These are phyloP conservation scores for Alaudala cheleensis DNA, from an alignment of 2,113 vertebrate species.

Conservation along the genomic window DNA sequence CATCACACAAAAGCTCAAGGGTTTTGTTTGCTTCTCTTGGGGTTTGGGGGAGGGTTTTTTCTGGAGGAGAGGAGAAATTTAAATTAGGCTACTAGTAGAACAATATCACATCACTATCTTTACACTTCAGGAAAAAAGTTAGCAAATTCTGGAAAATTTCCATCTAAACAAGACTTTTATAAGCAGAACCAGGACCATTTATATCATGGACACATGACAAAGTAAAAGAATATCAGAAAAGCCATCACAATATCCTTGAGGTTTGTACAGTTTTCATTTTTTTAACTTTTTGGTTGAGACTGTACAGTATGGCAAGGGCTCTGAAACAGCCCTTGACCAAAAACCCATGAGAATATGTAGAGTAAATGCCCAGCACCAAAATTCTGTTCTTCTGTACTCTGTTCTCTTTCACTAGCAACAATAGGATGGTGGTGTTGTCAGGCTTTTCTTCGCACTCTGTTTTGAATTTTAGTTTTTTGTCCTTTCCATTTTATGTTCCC, in stretches of 20 bases:
- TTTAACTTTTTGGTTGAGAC: background rate
- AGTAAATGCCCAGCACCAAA: background rate
- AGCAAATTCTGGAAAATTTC: background rate
- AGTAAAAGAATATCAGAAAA: background rate
- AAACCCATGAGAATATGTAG: fast-evolving
- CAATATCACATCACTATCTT: background rate
- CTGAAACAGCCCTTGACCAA: background rate
- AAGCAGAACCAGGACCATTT: background rate
- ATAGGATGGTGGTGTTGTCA: background rate
- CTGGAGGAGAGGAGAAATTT: background rate
- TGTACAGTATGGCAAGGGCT: background rate
- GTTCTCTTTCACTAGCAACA: background rate
- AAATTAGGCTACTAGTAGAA: background rate
- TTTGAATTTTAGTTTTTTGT: background rate
- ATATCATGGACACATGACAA: background rate
- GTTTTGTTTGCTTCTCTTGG: background rate
- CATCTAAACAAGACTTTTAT: background rate
- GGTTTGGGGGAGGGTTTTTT: fast-evolving
- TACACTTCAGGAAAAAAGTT: background rate
- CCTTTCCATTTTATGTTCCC: background rate
- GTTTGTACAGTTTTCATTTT: background rate
- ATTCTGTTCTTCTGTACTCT: background rate
- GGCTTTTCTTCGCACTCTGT: background rate
- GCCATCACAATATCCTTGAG: background rate
- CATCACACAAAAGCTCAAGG: background rate